Evolutionary conservation across 2,888 invertebrate genomes (phyloP), one percentile per base, ranked within the genome.

Genomic region (Nomada goodeniana): DNA sequence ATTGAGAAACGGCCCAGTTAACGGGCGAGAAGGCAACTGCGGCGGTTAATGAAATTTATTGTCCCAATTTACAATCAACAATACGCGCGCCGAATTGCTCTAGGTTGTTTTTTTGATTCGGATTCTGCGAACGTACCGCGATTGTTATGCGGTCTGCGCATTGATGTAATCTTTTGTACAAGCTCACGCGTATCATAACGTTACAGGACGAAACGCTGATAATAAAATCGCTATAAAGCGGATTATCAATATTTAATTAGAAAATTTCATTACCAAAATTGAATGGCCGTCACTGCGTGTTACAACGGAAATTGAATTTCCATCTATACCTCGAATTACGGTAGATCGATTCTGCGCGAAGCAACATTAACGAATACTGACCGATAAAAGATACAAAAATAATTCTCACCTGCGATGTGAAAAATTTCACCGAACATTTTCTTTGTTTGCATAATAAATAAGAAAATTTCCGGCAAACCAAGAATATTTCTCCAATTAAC

Each of bases 1-100:
- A 70, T 60, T 70, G 47, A 47, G 29, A 59, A 70, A 70, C 26
- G 20, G 13, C 59, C 29, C 47, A 29, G 20, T 70, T 59, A 29
- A 60, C 70, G 47, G 59, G 20, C 4, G 59, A 44, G n/a, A 29
- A 70, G 50, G 29, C 15, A 59, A 70, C 26, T 29, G 70, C 15
- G 59, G 70, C 47, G 13, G 57, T 1, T 47, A 60, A 60, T 70
- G 47, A 59, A 70, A 60, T 70, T 44, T 60, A 59, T 47, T 26
- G 20, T 36, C 15, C 70, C 53, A 50, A 47, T 70, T 70, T 70
- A 47, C 70, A 60, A 70, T 59, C 70, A 60, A 60, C 59, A 69
- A 47, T 47, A 53, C 57, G 15, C n/a, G 44, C 44, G 0, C 2
- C 59, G 52, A 47, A 59, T 69, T 13, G 59, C 10, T 20, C 42